Conservation (phyloP, 2,888 invertebrate genomes). For the Chalcis sispes region DNA sequence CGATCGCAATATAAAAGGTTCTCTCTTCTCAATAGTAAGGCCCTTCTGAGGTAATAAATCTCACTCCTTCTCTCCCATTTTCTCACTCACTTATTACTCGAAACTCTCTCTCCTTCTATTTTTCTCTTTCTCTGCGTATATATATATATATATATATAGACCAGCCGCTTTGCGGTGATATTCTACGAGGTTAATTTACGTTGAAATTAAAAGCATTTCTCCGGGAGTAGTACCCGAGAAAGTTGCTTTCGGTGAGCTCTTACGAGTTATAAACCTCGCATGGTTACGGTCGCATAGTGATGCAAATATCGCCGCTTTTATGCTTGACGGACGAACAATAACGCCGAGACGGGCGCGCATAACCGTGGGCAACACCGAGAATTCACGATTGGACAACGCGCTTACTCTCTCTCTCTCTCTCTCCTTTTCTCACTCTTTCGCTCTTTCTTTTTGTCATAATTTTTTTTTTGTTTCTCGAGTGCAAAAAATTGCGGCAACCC, state of each 20-base stretch:
- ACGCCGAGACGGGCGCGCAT: not conserved
- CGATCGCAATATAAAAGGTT: conserved; percentile 53
- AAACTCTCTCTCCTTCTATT: too few species aligned
- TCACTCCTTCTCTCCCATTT: not conserved
- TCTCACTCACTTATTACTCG: not conserved
- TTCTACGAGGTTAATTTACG: conserved; percentile 53
- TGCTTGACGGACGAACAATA: conserved; percentile 22
- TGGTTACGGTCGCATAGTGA: conserved; percentile 37
- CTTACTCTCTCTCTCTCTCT: not conserved
- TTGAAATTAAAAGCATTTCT: conserved; percentile 53
- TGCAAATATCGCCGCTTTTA: conserved; percentile 51
- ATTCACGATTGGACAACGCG: conserved; percentile 38
- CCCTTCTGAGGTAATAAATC: conserved; percentile 46
- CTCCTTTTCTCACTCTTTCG: too few species aligned
- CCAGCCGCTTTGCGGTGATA: conserved; percentile 45
- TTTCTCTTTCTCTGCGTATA: conserved; percentile 15
- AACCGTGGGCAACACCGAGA: not conserved
- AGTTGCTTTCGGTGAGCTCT: not conserved
- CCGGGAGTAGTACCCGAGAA: not conserved
- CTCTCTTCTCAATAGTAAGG: not conserved
- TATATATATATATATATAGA: not conserved
- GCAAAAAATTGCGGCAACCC: conserved; percentile 42
- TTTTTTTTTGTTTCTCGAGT: conserved; percentile 17
- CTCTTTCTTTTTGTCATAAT: too few species aligned
- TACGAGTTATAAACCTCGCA: not conserved